Evolutionary conservation across 1,140 invertebrate genomes (phyloP).

Genomic region (Lordiphosa collinella): DNA sequence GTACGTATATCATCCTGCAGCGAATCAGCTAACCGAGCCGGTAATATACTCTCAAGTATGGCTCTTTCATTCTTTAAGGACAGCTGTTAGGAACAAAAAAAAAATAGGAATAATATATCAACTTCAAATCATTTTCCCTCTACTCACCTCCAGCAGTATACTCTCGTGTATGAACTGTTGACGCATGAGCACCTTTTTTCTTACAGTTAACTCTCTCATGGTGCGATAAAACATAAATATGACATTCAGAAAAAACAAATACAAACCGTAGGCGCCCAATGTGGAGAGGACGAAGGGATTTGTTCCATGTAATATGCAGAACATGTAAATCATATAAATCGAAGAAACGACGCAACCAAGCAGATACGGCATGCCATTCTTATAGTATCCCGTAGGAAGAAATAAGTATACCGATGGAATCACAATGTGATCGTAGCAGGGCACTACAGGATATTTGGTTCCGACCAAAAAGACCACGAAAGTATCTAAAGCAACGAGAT

Average conservation of each 20-base stretch:
- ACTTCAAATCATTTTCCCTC: neutral
- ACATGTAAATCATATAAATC: slow-evolving; percentile 3
- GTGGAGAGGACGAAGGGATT: neutral
- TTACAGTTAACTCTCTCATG: slow-evolving; percentile 3
- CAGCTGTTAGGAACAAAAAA: neutral
- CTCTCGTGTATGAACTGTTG: slow-evolving; percentile 19
- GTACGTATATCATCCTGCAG: slow-evolving; percentile 87
- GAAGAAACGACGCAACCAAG: slow-evolving; percentile 11
- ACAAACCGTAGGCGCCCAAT: slow-evolving; percentile 5
- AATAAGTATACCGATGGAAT: slow-evolving; percentile 26
- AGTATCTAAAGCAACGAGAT: slow-evolving; percentile 3
- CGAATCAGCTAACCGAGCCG: slow-evolving; percentile 88
- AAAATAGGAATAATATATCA: neutral
- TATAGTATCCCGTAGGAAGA: slow-evolving; percentile 20
- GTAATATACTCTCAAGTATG: slow-evolving; percentile 91
- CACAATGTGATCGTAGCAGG: slow-evolving; percentile 32
- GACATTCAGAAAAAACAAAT: slow-evolving; percentile 7
- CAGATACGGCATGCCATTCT: neutral
- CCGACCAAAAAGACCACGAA: neutral
- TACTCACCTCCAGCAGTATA: slow-evolving; percentile 12
- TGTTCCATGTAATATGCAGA: neutral
- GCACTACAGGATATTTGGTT: neutral
- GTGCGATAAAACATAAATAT: neutral
- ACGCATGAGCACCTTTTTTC: slow-evolving; percentile 14
- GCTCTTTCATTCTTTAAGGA: slow-evolving; percentile 83